phyloP scores from a whole-genome alignment of 2,797 vertebrate genomes.

The Lepus oiostolus region DNA sequence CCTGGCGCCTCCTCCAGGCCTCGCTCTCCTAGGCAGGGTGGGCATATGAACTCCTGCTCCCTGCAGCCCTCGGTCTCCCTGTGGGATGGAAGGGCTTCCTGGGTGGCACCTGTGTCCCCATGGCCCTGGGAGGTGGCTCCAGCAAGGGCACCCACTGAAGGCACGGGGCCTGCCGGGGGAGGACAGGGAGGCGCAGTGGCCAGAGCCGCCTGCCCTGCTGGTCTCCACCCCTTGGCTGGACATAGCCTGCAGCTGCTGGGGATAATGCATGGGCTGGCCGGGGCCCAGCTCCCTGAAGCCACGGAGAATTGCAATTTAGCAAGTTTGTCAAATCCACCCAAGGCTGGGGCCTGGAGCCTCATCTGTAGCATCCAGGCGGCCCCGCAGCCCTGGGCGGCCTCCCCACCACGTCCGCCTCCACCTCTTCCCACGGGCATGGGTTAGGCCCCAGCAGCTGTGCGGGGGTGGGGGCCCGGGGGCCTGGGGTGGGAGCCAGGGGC shows the following conservation, averaged over 20 bases:
- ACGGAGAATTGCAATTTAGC: constrained; percentile 73
- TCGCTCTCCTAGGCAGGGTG: no score
- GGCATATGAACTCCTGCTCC: neutral
- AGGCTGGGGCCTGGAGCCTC: constrained; percentile 46
- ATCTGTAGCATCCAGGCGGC: constrained; percentile 6
- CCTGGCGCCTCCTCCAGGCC: rapidly evolving
- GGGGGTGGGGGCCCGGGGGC: neutral
- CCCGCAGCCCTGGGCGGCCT: neutral
- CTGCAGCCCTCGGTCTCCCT: neutral
- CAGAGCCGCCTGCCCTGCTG: neutral
- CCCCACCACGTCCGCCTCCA: neutral
- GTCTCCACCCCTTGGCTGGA: constrained; percentile 62
- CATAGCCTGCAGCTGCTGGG: constrained; percentile 67
- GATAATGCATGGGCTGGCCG: constrained; percentile 39
- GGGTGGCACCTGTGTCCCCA: no score
- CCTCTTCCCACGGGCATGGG: constrained; percentile 75
- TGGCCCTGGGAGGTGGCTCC: no score
- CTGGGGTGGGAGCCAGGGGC: neutral
- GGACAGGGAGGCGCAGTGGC: neutral
- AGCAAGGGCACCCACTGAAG: neutral
- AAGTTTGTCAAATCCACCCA: neutral
- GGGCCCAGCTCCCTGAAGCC: constrained; percentile 67
- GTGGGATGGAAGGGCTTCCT: neutral
- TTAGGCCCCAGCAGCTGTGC: constrained; percentile 70
- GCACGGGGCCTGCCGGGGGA: neutral